Evolutionary conservation across 2,888 invertebrate genomes (phyloP).

Genomic region (Eupithecia subumbrata): DNA sequence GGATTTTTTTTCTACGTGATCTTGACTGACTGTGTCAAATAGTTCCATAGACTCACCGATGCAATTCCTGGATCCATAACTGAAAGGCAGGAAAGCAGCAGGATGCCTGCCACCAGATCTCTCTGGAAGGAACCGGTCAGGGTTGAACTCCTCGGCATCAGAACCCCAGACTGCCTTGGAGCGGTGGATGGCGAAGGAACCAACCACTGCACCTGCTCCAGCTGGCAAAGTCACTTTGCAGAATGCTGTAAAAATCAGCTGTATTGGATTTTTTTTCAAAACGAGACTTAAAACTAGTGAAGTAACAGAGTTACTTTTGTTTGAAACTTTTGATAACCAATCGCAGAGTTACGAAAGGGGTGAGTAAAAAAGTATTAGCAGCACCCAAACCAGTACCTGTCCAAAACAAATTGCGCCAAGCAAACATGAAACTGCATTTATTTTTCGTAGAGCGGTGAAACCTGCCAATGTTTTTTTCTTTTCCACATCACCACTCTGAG

Average conservation of each 20-base stretch:
- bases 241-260: slow-evolving; percentile 56
- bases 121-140: slow-evolving; percentile 85
- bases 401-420: neutral
- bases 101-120: slow-evolving; percentile 70
- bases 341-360: no score
- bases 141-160: slow-evolving; percentile 83
- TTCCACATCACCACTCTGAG: neutral
- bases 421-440: neutral
- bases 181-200: slow-evolving; percentile 76
- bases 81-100: slow-evolving; percentile 78
- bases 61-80: slow-evolving; percentile 78
- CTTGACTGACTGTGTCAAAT: no score
- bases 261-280: neutral
- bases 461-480: neutral
- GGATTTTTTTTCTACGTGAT: no score
- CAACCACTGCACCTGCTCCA: slow-evolving; percentile 73
- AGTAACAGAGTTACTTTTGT: no score
- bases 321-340: no score
- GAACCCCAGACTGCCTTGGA: slow-evolving; percentile 81
- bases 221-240: slow-evolving; percentile 72
- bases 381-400: neutral
- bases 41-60: no score
- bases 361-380: neutral
- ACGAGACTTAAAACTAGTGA: no score
- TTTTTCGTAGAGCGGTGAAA: neutral